Conservation (phyloP, 2,888 invertebrate species). For the Serrognathus titanus region DNA sequence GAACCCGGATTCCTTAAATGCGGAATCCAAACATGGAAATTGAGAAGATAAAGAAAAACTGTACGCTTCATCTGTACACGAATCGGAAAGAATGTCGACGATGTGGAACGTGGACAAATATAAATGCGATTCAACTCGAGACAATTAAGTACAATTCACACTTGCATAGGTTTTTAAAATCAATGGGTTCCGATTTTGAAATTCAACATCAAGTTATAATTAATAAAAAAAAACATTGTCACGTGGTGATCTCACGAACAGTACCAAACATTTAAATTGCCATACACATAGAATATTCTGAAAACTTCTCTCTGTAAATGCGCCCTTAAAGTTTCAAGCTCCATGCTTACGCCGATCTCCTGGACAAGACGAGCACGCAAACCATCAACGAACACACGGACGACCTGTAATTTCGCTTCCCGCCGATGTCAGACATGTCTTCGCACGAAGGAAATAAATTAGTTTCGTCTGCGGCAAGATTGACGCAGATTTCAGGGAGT, state of each 20-base stretch:
- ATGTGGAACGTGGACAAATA: background rate
- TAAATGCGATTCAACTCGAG: background rate
- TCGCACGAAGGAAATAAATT: too few relatives aligned
- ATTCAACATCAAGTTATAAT: too few relatives aligned
- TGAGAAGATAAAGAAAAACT: background rate
- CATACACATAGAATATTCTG: too few relatives aligned
- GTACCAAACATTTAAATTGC: background rate
- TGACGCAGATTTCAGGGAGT: too few relatives aligned
- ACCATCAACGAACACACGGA: conserved; percentile 16
- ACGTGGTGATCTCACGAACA: background rate
- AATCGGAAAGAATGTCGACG: conserved; percentile 1
- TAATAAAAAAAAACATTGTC: too few relatives aligned
- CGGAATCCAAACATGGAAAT: background rate
- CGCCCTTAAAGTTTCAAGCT: too few relatives aligned
- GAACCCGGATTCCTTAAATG: background rate
- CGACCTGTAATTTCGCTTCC: conserved; percentile 1
- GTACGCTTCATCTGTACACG: background rate
- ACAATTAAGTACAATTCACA: too few relatives aligned
- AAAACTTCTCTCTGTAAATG: too few relatives aligned
- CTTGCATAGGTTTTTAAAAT: too few relatives aligned
- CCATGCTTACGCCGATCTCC: too few relatives aligned
- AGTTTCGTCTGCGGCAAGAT: too few relatives aligned
- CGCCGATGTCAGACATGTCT: conserved; percentile 16
- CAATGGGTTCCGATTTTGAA: too few relatives aligned
- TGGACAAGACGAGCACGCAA: conserved; percentile 11